Evolutionary conservation across 2,888 invertebrate genomes (phyloP).

Genomic region (Lasiommata megera): DNA sequence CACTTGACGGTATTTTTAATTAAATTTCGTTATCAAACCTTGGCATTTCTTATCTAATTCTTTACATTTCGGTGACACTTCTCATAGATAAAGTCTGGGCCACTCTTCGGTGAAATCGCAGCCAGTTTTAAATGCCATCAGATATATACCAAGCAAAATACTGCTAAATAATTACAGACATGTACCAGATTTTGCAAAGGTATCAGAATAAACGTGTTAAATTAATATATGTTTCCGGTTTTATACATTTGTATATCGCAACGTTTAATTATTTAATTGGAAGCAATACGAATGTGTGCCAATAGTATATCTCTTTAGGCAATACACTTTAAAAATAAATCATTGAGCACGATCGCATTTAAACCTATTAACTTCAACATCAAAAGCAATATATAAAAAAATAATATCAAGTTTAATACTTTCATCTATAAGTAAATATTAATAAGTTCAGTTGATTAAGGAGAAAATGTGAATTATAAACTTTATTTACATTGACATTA

Average conservation of each 20-base stretch:
- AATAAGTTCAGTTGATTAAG: too few species aligned
- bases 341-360: too few species aligned
- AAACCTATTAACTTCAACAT: too few species aligned
- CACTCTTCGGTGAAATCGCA: constrained; percentile 54
- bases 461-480: too few species aligned
- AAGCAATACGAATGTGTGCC: constrained; percentile 7
- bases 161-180: constrained; percentile 6
- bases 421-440: too few species aligned
- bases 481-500: too few species aligned
- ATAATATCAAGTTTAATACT: too few species aligned
- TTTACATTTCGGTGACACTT: constrained; percentile 60
- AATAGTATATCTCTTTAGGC: constrained; percentile 7
- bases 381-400: too few species aligned
- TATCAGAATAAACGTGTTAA: constrained; percentile 25
- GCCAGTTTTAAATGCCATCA: constrained; percentile 38
- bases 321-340: neutral
- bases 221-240: constrained; percentile 21
- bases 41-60: constrained; percentile 47
- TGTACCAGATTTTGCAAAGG: constrained; percentile 4
- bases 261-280: constrained; percentile 11
- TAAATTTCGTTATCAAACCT: constrained; percentile 21
- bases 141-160: constrained; percentile 7
- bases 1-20: constrained; percentile 13
- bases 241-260: neutral
- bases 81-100: constrained; percentile 62